Percentiles rank a stretch among this genome's conserved stretches.
Conservation (phyloP, 2,113 vertebrate species). For the Lichenostomus cassidix region DNA sequence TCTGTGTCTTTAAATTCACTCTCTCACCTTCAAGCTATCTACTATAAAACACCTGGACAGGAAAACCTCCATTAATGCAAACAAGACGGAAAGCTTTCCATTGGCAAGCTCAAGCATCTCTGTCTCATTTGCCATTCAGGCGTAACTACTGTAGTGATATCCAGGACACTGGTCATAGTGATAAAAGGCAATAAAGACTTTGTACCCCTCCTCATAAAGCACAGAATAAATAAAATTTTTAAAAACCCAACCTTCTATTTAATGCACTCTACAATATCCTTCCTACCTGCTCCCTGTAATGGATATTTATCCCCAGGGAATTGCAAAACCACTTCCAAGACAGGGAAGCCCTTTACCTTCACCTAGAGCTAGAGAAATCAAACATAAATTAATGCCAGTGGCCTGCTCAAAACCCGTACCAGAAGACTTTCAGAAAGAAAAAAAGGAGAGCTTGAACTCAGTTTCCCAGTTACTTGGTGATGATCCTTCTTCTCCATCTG, state of each 20-base stretch:
- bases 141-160: neutral
- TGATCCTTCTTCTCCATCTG: neutral
- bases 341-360: neutral
- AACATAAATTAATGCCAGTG: neutral
- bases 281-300: neutral
- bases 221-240: neutral
- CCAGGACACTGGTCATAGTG: neutral
- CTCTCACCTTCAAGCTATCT: neutral
- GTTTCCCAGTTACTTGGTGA: neutral
- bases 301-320: neutral
- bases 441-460: neutral
- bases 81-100: neutral
- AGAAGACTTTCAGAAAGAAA: neutral
- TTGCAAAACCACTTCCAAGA: neutral
- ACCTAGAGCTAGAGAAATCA: neutral
- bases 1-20: neutral
- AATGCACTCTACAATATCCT: neutral
- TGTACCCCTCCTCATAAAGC: neutral
- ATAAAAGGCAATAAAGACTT: neutral
- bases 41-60: neutral
- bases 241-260: neutral
- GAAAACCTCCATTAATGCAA: neutral
- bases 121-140: neutral
- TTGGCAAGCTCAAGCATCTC: neutral
- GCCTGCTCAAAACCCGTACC: neutral